Evolutionary conservation across 2,888 invertebrate species (phyloP), one percentile per base, ranked within the genome.

Genomic region (Orchesella flavescens): DNA sequence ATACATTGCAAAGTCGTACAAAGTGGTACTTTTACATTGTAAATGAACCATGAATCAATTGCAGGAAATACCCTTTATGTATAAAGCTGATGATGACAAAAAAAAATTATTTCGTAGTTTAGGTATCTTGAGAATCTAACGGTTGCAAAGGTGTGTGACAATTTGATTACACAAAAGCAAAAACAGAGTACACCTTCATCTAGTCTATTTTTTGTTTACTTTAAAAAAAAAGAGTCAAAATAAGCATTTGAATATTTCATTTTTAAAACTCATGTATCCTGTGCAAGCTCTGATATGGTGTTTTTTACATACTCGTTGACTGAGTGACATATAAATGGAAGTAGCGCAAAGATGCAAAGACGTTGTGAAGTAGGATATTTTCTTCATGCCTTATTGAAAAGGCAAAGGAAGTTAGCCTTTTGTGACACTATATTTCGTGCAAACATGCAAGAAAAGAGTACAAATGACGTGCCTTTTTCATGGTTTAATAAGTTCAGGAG

Each of bases 401-500:
- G 73, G 61, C 66, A 80, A 46, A 81, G 81, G 81, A 81, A 81
- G 81, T 80, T 71, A 73, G 19, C 46, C 43, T 43, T 80, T 43
- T 66, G 66, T 74, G 73, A 73, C 73, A 80, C 55, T 68, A 43
- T 23, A 34, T 68, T 63, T 7, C 57, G 23, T 71, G 17, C 15
- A 53, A 19, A 71, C 55, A 49, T 23, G 53, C 34, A 34, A 34
- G 34, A 61, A 10, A 46, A 55, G 55, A 46, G 24, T 68, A 46
- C 53, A 81, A 21, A 46, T 57, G 65, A 81, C 74, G 73, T 66
- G 73, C 44, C 34, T 81, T 81, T 74, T 81, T 74, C 81, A 81
- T 43, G 81, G 74, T 43, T 81, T 81, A 69, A 59, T 81, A 75
- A 81, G 17, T 74, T 81, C 81, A 81, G 69, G 66, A 81, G 66